A percentile compares a stretch with the other conserved stretches of the same genome.
Evolutionary conservation across 2,888 invertebrate genomes (phyloP).

Genomic region (Drosophila mulleri): DNA sequence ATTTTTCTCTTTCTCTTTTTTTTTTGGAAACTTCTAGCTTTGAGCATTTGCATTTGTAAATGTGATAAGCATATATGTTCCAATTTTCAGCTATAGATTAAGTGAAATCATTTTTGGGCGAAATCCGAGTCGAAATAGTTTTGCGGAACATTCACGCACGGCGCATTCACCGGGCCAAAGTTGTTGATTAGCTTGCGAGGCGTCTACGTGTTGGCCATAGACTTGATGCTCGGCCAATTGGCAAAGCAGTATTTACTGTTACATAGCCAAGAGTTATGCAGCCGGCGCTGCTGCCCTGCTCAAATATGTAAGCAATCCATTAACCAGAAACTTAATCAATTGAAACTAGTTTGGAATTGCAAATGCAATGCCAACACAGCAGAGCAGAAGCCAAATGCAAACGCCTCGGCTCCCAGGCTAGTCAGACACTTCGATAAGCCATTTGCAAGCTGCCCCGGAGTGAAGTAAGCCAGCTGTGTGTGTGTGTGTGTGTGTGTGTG

Average conservation of each 20-base stretch:
- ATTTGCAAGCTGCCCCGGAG: slow-evolving; percentile 49
- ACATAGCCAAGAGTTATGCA: slow-evolving; percentile 38
- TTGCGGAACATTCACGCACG: neutral
- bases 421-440: slow-evolving; percentile 35
- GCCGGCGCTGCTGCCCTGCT: slow-evolving; percentile 42
- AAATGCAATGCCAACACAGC: slow-evolving; percentile 70
- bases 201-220: slow-evolving; percentile 30
- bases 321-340: slow-evolving; percentile 79
- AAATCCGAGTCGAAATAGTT: neutral
- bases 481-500: slow-evolving; percentile 70
- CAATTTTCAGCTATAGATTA: neutral
- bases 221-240: slow-evolving; percentile 27
- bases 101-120: neutral
- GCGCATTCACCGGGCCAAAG: slow-evolving; percentile 1
- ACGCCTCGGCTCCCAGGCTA: slow-evolving; percentile 15
- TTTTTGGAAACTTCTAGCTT: slow-evolving; percentile 8
- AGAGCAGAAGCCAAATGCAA: slow-evolving; percentile 53
- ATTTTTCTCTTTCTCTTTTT: neutral
- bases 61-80: neutral
- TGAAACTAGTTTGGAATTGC: slow-evolving; percentile 73
- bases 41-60: slow-evolving; percentile 10
- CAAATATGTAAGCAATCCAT: slow-evolving; percentile 76
- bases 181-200: slow-evolving; percentile 30
- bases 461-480: slow-evolving; percentile 41
- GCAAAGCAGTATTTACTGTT: slow-evolving; percentile 25